Evolutionary conservation across 92 coral and sea anemone genomes (phyloP), one percentile per base, ranked within the genome.

Genomic region (Diadumene lineata): DNA sequence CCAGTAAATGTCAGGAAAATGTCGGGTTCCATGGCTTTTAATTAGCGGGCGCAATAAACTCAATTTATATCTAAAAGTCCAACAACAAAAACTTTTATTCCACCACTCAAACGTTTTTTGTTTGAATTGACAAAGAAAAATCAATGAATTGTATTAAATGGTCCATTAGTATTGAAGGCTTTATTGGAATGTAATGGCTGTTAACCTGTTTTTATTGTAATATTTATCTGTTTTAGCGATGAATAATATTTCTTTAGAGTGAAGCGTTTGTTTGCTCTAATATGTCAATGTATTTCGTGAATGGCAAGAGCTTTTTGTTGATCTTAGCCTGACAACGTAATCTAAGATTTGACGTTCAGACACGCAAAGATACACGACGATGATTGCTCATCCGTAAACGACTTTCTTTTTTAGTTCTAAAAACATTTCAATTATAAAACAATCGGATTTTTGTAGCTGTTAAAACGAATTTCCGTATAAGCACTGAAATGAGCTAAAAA

Each of bases 141-240:
- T 56, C 51, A 29, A 33, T 8, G 55, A 56, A 34, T 70, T 21
- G 33, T 34, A 29, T 53, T 34, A n/a, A 9, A n/a, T 72, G 16
- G 21, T 29, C 31, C 64, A 51, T 53, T 51, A 70, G 48, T 70
- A 22, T 70, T 70, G 75, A 50, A 1, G 7, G 46, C 18, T 70
- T 7, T 26, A 19, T 24, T 24, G 30, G 29, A 18, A 50, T 9
- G 46, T 16, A 51, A 70, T 28, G 61, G 46, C 75, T 72, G 33
- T 26, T 70, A 55, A 44, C 77, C 34, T 31, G 34, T n/a, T 19
- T 7, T 6, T 7, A 57, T 56, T 56, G 18, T 72, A 0, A 6
- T 53, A 53, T 2, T 3, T 53, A 4, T 30, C 53, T 15, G 38
- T 13, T 30, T 22, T 58, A 7, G 64, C 23, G 31, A 6, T 53